Evolutionary conservation across 1,140 invertebrate species (phyloP).

Genomic region (Dinothrombium tinctorium): DNA sequence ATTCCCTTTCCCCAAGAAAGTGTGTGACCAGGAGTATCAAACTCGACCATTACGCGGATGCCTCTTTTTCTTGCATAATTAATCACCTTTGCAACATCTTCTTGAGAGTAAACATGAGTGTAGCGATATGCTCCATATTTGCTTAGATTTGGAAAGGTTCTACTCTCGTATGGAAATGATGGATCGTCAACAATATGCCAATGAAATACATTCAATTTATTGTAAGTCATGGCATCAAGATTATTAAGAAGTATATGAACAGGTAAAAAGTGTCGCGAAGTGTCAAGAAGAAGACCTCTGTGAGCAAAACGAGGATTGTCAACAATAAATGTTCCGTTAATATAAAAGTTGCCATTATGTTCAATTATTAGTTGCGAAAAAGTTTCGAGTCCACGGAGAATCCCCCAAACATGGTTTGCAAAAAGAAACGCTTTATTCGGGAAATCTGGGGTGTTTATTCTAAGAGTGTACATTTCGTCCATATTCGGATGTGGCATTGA

Average conservation of each 20-base stretch:
- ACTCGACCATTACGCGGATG: constrained; percentile 23
- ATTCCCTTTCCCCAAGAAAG: constrained; percentile 17
- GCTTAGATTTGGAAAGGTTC: constrained; percentile 24
- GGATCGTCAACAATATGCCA: constrained; percentile 39
- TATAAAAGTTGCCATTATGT: neutral
- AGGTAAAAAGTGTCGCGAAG: constrained; percentile 50
- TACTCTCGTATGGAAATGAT: constrained; percentile 32
- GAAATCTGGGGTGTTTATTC: constrained; percentile 8
- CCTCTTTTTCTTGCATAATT: constrained; percentile 22
- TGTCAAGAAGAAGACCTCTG: constrained; percentile 56
- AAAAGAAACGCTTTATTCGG: neutral
- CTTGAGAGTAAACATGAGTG: constrained; percentile 17
- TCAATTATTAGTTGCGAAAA: constrained; percentile 21
- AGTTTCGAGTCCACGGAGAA: constrained; percentile 19
- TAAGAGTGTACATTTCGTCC: constrained; percentile 28
- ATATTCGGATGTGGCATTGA: constrained; percentile 34
- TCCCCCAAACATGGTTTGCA: constrained; percentile 6
- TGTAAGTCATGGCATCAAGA: constrained; percentile 21
- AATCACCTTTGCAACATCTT: constrained; percentile 21
- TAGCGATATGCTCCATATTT: constrained; percentile 7
- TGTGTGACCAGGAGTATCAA: constrained; percentile 25
- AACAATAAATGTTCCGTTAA: constrained; percentile 16
- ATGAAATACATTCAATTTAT: constrained; percentile 32
- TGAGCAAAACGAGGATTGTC: constrained; percentile 30
- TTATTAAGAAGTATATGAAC: constrained; percentile 27